phyloP scores from a whole-genome alignment of 1,140 invertebrate genomes.

The Frieseomelitta varia region DNA sequence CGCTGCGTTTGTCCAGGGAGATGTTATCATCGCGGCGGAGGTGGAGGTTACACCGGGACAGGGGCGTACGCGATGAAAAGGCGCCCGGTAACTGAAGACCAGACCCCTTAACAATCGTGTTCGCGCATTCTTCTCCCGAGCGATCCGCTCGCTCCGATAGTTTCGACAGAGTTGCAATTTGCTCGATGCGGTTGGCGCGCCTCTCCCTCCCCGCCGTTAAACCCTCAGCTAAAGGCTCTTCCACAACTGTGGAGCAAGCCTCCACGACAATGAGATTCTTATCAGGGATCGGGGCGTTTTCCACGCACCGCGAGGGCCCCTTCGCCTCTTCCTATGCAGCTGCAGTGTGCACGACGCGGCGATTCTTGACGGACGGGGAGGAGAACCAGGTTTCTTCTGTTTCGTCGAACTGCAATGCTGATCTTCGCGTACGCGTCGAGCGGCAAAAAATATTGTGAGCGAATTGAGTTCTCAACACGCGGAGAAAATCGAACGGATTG shows the following conservation, averaged over 20 bases:
- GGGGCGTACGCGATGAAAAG: slow-evolving; percentile 64
- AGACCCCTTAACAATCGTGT: slow-evolving; percentile 61
- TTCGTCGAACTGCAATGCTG: background rate
- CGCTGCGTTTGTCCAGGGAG: slow-evolving; percentile 50
- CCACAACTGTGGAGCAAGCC: slow-evolving; percentile 31
- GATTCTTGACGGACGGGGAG: too few species aligned
- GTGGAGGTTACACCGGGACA: slow-evolving; percentile 60
- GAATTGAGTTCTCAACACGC: slow-evolving; percentile 18
- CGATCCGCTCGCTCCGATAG: slow-evolving; percentile 65
- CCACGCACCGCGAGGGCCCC: slow-evolving; percentile 12
- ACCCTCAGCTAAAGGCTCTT: slow-evolving; percentile 36
- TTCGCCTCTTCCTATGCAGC: slow-evolving; percentile 41
- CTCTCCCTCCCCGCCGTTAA: slow-evolving; percentile 4
- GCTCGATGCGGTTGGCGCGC: slow-evolving; percentile 67
- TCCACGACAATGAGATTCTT: slow-evolving; percentile 65
- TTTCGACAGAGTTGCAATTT: slow-evolving; percentile 76
- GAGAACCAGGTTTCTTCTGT: too few species aligned
- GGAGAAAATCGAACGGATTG: background rate
- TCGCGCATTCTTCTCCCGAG: slow-evolving; percentile 60
- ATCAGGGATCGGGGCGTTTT: slow-evolving; percentile 52
- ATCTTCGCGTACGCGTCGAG: background rate
- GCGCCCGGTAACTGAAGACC: slow-evolving; percentile 57
- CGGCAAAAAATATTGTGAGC: background rate
- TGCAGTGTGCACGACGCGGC: slow-evolving; percentile 33
- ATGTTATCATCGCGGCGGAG: slow-evolving; percentile 65